Base-by-base conservation (phyloP, 2,888 invertebrate species). In the Ophion costatus region DNA sequence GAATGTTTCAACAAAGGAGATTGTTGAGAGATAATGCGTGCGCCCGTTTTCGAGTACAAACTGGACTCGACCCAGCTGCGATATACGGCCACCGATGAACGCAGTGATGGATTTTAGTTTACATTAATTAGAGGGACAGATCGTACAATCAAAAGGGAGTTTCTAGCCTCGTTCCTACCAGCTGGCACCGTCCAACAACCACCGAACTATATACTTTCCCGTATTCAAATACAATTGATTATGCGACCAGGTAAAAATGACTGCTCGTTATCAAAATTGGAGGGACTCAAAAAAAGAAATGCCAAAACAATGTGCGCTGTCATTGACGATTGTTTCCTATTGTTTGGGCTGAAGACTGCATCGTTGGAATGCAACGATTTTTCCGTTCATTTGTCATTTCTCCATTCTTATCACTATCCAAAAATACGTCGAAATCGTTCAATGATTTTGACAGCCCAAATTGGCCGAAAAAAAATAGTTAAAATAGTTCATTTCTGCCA, bases 41-140 rank as follows among this genome's bases (percentile, higher is more conserved):
- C 57, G 69, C 9, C 17, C 51, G 56, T 45, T 10, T 24, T 45
- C 24, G 59, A 38, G 70, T 63, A 63, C 9, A 63, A 29, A 22
- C n/a, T 22, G 59, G 22, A 14, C 59, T 9, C 51, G 51, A 63
- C 24, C 33, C 51, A 51, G 51, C 33, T 63, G 29, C 1, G 11
- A n/a, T 45, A 22, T 51, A 33, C 20, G 64, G 51, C 29, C 17
- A 24, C 42, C 20, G 29, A 24, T 51, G n/a, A 63, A 75, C 24
- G 61, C n/a, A 64, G 6, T 38, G n/a, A 57, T 17, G 67, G 67
- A 67, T 77, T 67, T 57, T 70, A 71, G 83, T 66, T 71, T 64
- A 56, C 76, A 76, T 76, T 80, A 70, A 75, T 76, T 59, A 71
- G 76, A 80, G 66, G 64, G 66, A 71, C 66, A 38, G 61, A 76